Evolutionary conservation across 2,797 vertebrate species (phyloP).

Genomic region (Danio kyathit): DNA sequence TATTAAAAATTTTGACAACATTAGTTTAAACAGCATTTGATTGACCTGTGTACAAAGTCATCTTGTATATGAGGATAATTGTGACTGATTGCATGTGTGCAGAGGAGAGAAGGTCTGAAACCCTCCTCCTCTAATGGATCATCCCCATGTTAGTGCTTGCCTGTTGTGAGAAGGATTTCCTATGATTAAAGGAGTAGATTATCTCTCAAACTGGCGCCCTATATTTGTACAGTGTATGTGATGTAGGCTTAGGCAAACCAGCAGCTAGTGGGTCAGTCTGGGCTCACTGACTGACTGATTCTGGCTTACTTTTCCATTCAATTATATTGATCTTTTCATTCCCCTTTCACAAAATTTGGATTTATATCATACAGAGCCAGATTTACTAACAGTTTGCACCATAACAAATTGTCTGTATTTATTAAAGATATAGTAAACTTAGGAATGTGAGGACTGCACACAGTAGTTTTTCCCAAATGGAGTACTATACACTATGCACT

Average conservation of each 20-base stretch:
- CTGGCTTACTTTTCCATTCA: background rate
- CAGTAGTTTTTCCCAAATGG: too few species aligned
- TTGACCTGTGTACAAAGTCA: too few species aligned
- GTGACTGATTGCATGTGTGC: slow-evolving; percentile 8
- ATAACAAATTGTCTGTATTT: too few species aligned
- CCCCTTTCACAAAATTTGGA: background rate
- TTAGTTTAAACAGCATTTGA: too few species aligned
- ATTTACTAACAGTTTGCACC: too few species aligned
- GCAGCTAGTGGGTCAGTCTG: slow-evolving; percentile 15
- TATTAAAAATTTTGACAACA: too few species aligned
- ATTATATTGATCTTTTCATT: background rate
- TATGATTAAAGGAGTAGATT: slow-evolving; percentile 55
- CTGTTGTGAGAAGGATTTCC: slow-evolving; percentile 48
- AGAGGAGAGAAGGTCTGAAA: slow-evolving; percentile 14
- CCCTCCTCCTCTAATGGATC: slow-evolving; percentile 22
- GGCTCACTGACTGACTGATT: slow-evolving; percentile 30
- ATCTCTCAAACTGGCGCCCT: slow-evolving; percentile 51
- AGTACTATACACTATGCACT: too few species aligned
- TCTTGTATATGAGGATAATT: background rate
- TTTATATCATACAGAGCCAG: too few species aligned
- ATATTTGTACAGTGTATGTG: slow-evolving; percentile 31
- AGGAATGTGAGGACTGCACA: too few species aligned
- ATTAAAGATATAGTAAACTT: too few species aligned
- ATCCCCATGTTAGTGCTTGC: slow-evolving; percentile 20
- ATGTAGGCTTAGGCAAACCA: slow-evolving; percentile 40